Evolutionary conservation across 2,797 vertebrate species (phyloP).

Genomic region (Hylomyscus alleni): DNA sequence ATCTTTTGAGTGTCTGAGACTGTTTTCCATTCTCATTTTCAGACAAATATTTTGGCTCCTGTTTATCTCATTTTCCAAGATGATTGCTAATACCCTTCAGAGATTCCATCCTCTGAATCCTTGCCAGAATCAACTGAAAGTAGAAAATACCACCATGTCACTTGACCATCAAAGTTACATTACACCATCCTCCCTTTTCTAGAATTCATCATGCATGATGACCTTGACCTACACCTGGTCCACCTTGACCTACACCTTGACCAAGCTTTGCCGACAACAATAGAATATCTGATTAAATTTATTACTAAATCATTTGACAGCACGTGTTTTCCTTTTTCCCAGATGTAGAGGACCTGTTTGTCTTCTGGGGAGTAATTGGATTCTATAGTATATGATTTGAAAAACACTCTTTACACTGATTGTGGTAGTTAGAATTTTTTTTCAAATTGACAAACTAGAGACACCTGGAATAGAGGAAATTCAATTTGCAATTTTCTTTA

Average conservation of each 20-base stretch:
- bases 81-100: background rate
- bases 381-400: conserved; percentile 11
- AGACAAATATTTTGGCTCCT: background rate
- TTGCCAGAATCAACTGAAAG: background rate
- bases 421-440: background rate
- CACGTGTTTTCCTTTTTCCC: background rate
- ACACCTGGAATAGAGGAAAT: background rate
- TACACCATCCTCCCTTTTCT: background rate
- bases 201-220: background rate
- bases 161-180: background rate
- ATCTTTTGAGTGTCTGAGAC: background rate
- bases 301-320: background rate
- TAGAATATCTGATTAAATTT: background rate
- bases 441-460: background rate
- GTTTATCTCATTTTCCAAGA: background rate
- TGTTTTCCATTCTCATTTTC: background rate
- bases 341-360: background rate
- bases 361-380: background rate
- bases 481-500: background rate
- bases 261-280: background rate
- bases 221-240: accelerated
- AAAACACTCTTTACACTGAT: background rate
- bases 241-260: too few species aligned
- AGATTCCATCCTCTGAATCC: background rate
- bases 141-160: background rate